Evolutionary conservation across 2,797 vertebrate species (phyloP).

Genomic region (Spea hammondii): DNA sequence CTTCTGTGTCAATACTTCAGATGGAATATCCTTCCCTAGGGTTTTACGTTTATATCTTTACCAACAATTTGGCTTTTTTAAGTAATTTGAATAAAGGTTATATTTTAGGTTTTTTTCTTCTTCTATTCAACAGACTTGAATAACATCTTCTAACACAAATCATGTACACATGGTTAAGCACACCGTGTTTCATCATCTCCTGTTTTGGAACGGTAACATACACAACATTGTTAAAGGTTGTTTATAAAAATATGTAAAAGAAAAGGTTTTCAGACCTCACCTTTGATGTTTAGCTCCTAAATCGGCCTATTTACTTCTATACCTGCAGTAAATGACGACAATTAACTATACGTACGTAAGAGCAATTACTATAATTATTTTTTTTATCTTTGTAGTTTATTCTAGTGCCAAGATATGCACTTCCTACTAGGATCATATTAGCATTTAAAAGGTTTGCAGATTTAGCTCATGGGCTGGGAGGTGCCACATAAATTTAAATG

Average conservation of each 20-base stretch:
- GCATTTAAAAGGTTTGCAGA: constrained; percentile 43
- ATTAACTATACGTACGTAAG: neutral
- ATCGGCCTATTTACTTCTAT: no score
- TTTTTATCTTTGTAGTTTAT: constrained; percentile 12
- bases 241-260: neutral
- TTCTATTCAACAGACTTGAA: no score
- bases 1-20: no score
- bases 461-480: constrained; percentile 23
- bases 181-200: no score
- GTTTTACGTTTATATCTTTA: no score
- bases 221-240: neutral
- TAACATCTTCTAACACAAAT: no score
- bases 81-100: no score
- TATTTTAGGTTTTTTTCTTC: no score
- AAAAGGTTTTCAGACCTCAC: neutral
- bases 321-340: neutral
- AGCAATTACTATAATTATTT: constrained; percentile 9
- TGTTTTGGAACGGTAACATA: neutral
- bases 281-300: neutral
- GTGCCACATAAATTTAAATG: constrained; percentile 37
- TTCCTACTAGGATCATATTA: constrained; percentile 22
- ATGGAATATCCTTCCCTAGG: no score
- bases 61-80: no score
- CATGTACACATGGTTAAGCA: no score
- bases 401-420: constrained; percentile 9